A percentile compares a stretch with the other conserved stretches of the same genome.
phyloP scores from a whole-genome alignment of 2,113 vertebrate genomes.

The Candoia aspera region DNA sequence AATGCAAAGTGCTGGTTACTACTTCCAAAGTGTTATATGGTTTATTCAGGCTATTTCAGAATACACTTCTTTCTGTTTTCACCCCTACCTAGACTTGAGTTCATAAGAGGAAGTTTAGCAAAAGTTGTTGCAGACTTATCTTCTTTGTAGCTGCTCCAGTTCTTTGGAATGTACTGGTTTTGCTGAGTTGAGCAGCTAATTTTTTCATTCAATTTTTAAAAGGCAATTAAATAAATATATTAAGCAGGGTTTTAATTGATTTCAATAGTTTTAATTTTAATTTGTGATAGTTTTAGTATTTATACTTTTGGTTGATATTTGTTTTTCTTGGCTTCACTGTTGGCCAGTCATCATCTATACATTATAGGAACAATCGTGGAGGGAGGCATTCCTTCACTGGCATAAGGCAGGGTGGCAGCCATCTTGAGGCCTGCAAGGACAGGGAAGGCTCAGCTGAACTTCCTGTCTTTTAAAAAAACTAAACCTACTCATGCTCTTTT shows the following conservation, averaged over 20 bases:
- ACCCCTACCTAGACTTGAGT: background rate
- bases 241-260: background rate
- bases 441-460: background rate
- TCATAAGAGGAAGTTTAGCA: background rate
- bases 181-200: background rate
- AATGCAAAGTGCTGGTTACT: background rate
- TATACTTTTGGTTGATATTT: background rate
- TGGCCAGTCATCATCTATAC: background rate
- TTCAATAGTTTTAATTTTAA: background rate
- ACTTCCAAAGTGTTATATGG: background rate
- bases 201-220: background rate
- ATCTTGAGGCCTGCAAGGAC: background rate
- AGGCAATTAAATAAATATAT: background rate
- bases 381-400: background rate
- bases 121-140: background rate
- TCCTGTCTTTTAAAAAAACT: background rate
- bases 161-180: background rate
- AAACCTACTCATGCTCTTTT: background rate
- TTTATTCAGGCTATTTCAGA: background rate
- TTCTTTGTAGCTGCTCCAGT: background rate
- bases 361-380: background rate
- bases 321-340: background rate
- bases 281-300: background rate
- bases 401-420: no score
- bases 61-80: background rate